Conservation (phyloP, 2,888 invertebrate genomes). For the Papilio elwesi region DNA sequence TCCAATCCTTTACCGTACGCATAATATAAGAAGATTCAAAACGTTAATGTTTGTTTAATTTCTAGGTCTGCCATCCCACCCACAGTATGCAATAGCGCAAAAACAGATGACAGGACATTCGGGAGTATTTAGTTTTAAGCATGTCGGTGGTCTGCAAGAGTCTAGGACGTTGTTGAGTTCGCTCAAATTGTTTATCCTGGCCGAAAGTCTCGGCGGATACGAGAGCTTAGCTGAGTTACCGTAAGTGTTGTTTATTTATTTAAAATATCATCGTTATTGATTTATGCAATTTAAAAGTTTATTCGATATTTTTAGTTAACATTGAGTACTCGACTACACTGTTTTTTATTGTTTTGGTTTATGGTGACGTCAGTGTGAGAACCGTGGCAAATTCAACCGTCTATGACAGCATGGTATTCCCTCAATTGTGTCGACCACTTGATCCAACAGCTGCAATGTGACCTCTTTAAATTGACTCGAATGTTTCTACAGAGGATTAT, state of each 20-base stretch:
- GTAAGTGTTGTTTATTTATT: constrained; percentile 79
- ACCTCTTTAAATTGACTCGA: too few species aligned
- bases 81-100: constrained; percentile 91
- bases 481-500: too few species aligned
- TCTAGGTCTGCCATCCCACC: constrained; percentile 91
- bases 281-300: not conserved
- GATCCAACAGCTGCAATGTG: too few species aligned
- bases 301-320: not conserved
- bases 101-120: constrained; percentile 94
- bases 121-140: constrained; percentile 95
- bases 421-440: too few species aligned
- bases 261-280: not conserved
- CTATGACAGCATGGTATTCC: too few species aligned
- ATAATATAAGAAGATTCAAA: too few species aligned
- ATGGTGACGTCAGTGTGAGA: not conserved
- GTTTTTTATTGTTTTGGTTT: not conserved
- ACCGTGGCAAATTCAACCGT: too few species aligned
- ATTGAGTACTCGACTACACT: not conserved
- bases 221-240: constrained; percentile 98
- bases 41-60: constrained; percentile 40
- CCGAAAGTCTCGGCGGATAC: constrained; percentile 97
- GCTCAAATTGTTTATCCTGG: constrained; percentile 92
- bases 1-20: too few species aligned
- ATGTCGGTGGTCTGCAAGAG: constrained; percentile 90
- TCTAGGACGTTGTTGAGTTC: constrained; percentile 89